These are phyloP conservation scores for Ctenopoma multispine DNA, from an alignment of 2,797 vertebrate species.

Conservation along the genomic window DNA sequence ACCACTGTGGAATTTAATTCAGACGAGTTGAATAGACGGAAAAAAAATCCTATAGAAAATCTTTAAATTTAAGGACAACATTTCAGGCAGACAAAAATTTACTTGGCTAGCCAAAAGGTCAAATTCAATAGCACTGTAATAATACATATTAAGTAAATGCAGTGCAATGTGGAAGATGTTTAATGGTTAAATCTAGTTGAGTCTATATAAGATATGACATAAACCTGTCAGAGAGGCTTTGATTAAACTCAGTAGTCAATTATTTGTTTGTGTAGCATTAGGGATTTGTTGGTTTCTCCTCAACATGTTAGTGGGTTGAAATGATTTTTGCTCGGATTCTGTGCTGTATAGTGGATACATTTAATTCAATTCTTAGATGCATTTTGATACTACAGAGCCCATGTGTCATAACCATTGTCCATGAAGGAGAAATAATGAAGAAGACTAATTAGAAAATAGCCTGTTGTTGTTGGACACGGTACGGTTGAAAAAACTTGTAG, in stretches of 20 bases:
- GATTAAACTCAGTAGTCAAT: background rate
- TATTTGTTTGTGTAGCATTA: too few species aligned
- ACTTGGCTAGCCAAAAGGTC: slow-evolving; percentile 21
- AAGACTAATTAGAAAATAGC: background rate
- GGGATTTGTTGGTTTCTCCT: too few species aligned
- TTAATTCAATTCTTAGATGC: too few species aligned
- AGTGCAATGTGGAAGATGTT: background rate
- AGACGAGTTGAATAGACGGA: too few species aligned
- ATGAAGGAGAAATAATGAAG: background rate
- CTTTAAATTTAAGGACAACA: background rate
- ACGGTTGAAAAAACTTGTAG: background rate
- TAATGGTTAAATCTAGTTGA: background rate
- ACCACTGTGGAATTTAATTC: too few species aligned
- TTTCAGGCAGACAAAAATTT: slow-evolving; percentile 28
- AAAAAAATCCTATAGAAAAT: too few species aligned
- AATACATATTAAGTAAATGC: background rate
- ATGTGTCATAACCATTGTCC: background rate
- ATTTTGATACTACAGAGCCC: too few species aligned
- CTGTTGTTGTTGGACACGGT: background rate
- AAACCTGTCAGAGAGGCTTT: background rate
- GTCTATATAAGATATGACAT: background rate
- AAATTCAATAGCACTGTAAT: background rate
- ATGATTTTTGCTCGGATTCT: too few species aligned
- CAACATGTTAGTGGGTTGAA: too few species aligned
- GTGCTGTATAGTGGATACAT: too few species aligned